Evolutionary conservation across 2,888 invertebrate genomes (phyloP).

Genomic region (Platycheirus rosarum): DNA sequence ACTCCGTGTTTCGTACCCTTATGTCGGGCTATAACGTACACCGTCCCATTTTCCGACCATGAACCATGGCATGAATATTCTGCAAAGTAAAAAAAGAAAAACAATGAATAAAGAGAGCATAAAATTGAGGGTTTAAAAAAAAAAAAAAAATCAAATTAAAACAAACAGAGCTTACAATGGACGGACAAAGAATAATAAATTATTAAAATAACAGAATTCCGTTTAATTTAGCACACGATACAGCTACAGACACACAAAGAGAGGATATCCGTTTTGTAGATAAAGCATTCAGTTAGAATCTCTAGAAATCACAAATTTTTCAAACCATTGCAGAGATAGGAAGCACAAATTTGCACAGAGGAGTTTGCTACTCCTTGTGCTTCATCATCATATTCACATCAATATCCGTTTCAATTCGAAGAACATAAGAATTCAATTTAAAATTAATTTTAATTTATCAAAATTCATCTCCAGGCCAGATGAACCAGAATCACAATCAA

Average conservation of each 20-base stretch:
- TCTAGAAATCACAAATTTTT: constrained; percentile 22
- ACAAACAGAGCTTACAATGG: constrained; percentile 52
- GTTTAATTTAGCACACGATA: constrained; percentile 42
- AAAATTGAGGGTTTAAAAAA: neutral
- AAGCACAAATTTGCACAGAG: constrained; percentile 54
- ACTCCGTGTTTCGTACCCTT: constrained; percentile 82
- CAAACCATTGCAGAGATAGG: neutral
- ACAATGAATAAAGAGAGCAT: constrained; percentile 26
- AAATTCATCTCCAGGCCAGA: constrained; percentile 42
- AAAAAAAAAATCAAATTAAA: constrained; percentile 34
- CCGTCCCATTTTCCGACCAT: constrained; percentile 93
- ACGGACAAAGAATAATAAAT: constrained; percentile 62
- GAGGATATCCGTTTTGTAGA: constrained; percentile 27
- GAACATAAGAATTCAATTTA: constrained; percentile 70
- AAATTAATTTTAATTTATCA: constrained; percentile 71
- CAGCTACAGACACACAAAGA: neutral
- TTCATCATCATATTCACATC: constrained; percentile 43
- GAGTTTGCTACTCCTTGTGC: constrained; percentile 24
- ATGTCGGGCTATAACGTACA: constrained; percentile 88
- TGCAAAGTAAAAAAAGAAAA: constrained; percentile 79
- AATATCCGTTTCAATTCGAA: constrained; percentile 56
- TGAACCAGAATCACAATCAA: constrained; percentile 20
- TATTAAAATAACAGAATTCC: constrained; percentile 71
- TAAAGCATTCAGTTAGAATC: neutral
- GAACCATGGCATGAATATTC: constrained; percentile 95